Evolutionary conservation across 2,888 invertebrate species (phyloP), one percentile per base, ranked within the genome.

Genomic region (Teleogryllus oceanicus): DNA sequence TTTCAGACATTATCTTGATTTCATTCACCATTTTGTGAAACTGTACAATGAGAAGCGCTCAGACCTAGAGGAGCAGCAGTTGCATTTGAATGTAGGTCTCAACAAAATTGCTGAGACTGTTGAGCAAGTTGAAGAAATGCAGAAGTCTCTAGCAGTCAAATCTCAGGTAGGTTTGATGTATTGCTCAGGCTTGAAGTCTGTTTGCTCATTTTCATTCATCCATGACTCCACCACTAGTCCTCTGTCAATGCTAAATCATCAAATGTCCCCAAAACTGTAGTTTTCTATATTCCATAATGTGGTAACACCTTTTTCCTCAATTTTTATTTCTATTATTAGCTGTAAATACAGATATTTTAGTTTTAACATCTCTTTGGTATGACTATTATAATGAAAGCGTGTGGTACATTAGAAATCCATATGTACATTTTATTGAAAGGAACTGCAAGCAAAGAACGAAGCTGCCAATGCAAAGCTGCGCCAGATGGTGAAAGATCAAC

Each of bases 401-500:
- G 37, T 37, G 8, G 37, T 37, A 37, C 37, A 5, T 37, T 37
- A 37, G 37, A 37, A 37, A 37, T 37, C 1, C 37, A 37, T 37
- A 37, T 37, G 37, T 37, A 4, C 24, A 37, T 37, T 37, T 37
- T 37, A 8, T 37, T 37, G 37, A 77, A 82, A 93, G 91, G 95
- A 96, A 88, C 87, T 96, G 37, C 97, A 98, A 90, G 96, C 96
- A 75, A 99, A 99, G 89, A 99, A 99, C 86, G 97, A 97, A 86
- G 97, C 98, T 2, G 99, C 99, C 79, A 99, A 99, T 87, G 96
- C 96, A n/a, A 99, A 99, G 88, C 90, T 99, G 78, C 94, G 96
- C 83, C 98, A 99, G 88, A 99, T 99, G 99, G 96, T 99, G 78
- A 97, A 97, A 89, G 97, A 99, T 88, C 98, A 99, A 87, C 98